These are phyloP conservation scores for Champsocephalus gunnari DNA, from an alignment of 2,797 vertebrate genomes.

Conservation along the genomic window DNA sequence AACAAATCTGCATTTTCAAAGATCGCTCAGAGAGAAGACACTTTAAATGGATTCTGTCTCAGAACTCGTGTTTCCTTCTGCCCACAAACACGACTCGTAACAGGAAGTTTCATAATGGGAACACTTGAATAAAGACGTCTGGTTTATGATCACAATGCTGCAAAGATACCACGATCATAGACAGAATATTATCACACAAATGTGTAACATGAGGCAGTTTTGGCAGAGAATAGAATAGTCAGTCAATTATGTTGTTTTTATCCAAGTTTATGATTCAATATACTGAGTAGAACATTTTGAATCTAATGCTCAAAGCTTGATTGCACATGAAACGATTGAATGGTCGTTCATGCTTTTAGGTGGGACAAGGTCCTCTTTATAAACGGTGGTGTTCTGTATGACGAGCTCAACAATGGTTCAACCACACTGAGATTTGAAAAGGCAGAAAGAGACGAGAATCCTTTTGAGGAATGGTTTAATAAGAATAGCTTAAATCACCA, in stretches of 20 bases:
- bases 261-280: background rate
- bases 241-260: too few relatives aligned
- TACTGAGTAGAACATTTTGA: too few relatives aligned
- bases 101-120: background rate
- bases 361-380: background rate
- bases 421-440: too few relatives aligned
- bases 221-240: background rate
- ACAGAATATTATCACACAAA: background rate
- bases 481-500: too few relatives aligned
- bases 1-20: constrained; percentile 42
- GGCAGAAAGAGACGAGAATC: too few relatives aligned
- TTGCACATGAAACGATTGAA: background rate
- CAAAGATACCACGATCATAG: background rate
- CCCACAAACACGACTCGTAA: constrained; percentile 21
- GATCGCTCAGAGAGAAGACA: constrained; percentile 27
- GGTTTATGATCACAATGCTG: background rate
- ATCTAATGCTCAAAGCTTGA: too few relatives aligned
- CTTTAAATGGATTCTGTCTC: constrained; percentile 11
- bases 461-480: too few relatives aligned
- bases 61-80: constrained; percentile 1
- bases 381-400: too few relatives aligned
- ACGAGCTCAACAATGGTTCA: too few relatives aligned
- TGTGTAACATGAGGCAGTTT: background rate
- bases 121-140: background rate
- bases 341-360: background rate